A percentile compares a stretch with the other conserved stretches of the same genome.
These are phyloP conservation scores for Bombycilla garrulus DNA, from an alignment of 2,113 vertebrate species.

Conservation along the genomic window DNA sequence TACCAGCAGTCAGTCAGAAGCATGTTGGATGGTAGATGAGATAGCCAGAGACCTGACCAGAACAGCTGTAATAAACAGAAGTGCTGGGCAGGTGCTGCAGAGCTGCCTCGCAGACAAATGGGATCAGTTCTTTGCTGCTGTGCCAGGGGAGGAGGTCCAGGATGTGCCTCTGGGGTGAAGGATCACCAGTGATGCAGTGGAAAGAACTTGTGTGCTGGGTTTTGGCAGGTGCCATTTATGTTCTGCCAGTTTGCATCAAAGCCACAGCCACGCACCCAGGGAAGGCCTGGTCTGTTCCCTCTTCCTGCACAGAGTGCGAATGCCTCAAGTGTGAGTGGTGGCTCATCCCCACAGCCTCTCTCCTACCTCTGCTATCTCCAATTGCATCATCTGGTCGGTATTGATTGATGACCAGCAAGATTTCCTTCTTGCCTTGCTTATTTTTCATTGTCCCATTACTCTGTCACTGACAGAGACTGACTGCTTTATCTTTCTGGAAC, in stretches of 20 bases:
- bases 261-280: accelerated
- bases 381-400: not conserved
- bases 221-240: accelerated
- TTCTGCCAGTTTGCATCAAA: not conserved
- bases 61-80: not conserved
- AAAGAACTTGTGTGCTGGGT: not conserved
- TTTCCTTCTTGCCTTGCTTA: not conserved
- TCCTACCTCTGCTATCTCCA: not conserved
- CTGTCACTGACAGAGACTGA: not conserved
- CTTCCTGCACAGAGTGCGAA: not conserved
- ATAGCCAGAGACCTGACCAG: not conserved
- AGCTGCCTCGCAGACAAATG: not conserved
- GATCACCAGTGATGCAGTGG: not conserved
- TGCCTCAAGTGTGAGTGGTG: not conserved
- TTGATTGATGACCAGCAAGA: not conserved
- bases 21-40: not conserved
- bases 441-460: not conserved
- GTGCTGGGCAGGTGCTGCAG: not conserved
- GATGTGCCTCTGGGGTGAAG: not conserved
- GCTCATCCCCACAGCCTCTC: not conserved
- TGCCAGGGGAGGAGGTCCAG: not conserved
- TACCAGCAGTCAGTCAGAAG: not conserved
- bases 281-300: not conserved
- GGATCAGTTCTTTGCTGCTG: not conserved
- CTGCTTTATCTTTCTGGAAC: not conserved